A percentile compares a stretch with the other conserved stretches of the same genome.
Conservation (phyloP, 2,888 invertebrate genomes). For the Tholera decimalis region DNA sequence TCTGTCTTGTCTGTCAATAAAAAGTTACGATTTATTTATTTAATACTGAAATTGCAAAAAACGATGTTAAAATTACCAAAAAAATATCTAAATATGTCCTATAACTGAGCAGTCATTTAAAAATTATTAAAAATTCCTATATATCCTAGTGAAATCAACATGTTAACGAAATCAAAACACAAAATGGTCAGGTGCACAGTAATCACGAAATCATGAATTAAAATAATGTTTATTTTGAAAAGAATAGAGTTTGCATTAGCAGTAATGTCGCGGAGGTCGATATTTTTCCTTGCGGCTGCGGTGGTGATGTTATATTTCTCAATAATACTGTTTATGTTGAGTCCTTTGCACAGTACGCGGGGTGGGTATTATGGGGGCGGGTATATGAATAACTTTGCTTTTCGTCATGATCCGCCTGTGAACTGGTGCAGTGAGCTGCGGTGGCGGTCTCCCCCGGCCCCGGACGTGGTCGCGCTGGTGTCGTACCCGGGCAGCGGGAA, state of each 20-base stretch:
- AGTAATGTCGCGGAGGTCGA: constrained; percentile 82
- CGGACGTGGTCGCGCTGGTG: constrained; percentile 92
- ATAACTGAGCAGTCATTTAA: not conserved
- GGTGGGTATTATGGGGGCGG: constrained; percentile 74
- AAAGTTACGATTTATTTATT: constrained; percentile 31
- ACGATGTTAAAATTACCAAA: not conserved
- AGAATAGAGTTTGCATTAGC: constrained; percentile 26
- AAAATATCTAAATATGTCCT: not conserved
- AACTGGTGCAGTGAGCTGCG: constrained; percentile 91
- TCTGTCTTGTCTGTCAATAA: constrained; percentile 41
- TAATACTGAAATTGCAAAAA: not conserved
- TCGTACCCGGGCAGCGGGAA: constrained; percentile 97
- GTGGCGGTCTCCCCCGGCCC: constrained; percentile 86
- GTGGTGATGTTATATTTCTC: constrained; percentile 85
- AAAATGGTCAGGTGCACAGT: constrained; percentile 31
- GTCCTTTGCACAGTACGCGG: constrained; percentile 79
- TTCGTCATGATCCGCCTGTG: constrained; percentile 77
- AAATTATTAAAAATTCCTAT: not conserved
- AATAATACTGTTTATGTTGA: constrained; percentile 84
- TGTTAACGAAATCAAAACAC: constrained; percentile 54
- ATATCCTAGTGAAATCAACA: constrained; percentile 19
- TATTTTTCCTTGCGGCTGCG: constrained; percentile 80
- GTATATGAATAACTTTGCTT: constrained; percentile 77
- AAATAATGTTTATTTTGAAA: constrained; percentile 50
- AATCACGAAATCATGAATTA: constrained; percentile 57